These are phyloP conservation scores for Drosophila macrospina DNA, from an alignment of 2,888 invertebrate genomes.

Conservation along the genomic window DNA sequence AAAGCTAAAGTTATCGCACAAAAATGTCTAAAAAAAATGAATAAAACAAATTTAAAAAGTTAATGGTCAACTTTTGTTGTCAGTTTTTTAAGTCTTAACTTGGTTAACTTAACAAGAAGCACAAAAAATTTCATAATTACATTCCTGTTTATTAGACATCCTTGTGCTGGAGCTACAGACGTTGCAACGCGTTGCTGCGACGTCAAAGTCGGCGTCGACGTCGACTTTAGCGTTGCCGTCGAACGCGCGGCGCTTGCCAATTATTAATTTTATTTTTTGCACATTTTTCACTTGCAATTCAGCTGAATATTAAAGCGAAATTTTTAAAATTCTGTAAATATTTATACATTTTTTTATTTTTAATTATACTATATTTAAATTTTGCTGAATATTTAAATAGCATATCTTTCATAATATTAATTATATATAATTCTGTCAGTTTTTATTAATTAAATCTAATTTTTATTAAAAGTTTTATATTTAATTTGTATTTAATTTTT, in stretches of 20 bases:
- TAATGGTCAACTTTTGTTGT: conserved; percentile 53
- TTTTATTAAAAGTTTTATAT: no score
- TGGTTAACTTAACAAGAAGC: conserved; percentile 38
- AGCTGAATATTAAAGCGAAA: not conserved
- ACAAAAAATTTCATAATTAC: conserved; percentile 81
- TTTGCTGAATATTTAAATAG: no score
- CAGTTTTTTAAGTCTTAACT: conserved; percentile 12
- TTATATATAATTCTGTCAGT: no score
- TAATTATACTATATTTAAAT: no score
- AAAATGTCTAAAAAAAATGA: conserved; percentile 43
- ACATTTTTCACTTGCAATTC: no score
- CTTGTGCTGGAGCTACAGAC: conserved; percentile 64
- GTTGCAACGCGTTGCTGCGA: conserved; percentile 10
- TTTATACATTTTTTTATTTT: no score
- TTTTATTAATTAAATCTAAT: no score
- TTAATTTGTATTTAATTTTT: no score
- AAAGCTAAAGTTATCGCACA: conserved; percentile 18
- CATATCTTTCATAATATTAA: no score
- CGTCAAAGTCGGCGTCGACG: not conserved
- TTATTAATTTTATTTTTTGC: not conserved
- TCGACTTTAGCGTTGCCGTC: no score
- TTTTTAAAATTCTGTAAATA: no score
- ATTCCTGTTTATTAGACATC: conserved; percentile 83
- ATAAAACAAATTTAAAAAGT: no score
- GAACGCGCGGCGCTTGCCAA: not conserved